Base-by-base conservation (phyloP, 2,888 invertebrate genomes). In the Prosopocoilus inquinatus region DNA sequence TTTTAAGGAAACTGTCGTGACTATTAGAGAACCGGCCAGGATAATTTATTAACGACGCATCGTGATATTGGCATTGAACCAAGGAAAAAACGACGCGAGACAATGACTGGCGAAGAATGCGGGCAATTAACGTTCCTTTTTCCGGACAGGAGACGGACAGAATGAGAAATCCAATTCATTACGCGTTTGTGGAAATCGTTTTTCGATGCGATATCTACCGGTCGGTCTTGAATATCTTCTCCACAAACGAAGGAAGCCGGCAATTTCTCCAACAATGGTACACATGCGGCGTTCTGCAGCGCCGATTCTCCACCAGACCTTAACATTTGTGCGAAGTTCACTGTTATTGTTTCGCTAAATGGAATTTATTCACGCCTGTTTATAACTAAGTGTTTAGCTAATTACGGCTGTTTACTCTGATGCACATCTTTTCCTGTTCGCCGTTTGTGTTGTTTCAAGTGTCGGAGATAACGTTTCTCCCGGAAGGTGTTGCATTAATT, bases 1-100 rank as follows among this genome's bases (percentile, higher is more conserved):
- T 52, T 48, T 53, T 58, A 58, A 56, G 58, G 53, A 59, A 57
- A 59, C 53, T 41, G 41, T 59, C 59, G 57, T 59, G 59, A 59
- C 59, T 59, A 50, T 56, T 59, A 38, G 47, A 53, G 50, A 45
- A 51, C 32, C 46, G 43, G 52, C 44, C 50, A 50, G 53, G 53
- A 58, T 59, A 57, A 50, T 53, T 57, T 52, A 60, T 60, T 60
- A 58, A 55, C 35, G 54, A 47, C 47, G 48, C 51, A 47, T 32
- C 50, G 52, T 49, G 57, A 60, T 57, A 60, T 58, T 60, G 60
- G 58, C 57, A 60, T 58, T 60, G 57, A 53, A 50, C 32, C 20
- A 28, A 28, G 20, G 48, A 47, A 48, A 53, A 53, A 47, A 48
- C 43, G 46, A 47, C 47, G 46, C 43, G 52, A 60, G 60, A 60